Percentiles rank a stretch among this genome's conserved stretches.
Conservation (phyloP, 1,140 invertebrate genomes). For the Drosophila pachea region DNA sequence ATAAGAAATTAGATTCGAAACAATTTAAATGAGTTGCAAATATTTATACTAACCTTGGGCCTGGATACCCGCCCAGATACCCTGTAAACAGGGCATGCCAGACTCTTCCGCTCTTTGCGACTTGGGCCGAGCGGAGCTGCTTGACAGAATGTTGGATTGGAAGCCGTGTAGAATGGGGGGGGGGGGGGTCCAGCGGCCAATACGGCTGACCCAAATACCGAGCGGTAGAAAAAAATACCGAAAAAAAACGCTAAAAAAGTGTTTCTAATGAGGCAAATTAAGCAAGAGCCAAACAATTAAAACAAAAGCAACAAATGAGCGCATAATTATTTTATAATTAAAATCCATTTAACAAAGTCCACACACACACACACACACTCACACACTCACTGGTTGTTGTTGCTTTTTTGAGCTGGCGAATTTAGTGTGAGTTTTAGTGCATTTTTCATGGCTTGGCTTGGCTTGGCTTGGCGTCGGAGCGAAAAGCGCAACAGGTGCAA, state of each 20-base stretch:
- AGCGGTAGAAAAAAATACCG: conserved; percentile 15
- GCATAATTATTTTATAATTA: conserved; percentile 76
- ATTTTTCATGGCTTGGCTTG: conserved; percentile 34
- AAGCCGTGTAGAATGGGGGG: no score
- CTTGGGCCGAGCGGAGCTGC: no score
- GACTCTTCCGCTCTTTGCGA: no score
- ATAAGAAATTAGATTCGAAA: conserved; percentile 33
- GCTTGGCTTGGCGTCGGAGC: conserved; percentile 27
- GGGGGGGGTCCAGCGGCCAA: conserved; percentile 26
- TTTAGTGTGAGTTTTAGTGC: conserved; percentile 54
- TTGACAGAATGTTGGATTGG: no score
- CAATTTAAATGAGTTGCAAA: conserved; percentile 54
- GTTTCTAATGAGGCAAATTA: conserved; percentile 74
- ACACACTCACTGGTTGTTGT: conserved; percentile 5
- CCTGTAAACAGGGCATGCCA: conserved; percentile 7
- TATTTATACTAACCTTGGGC: neutral
- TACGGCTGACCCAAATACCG: conserved; percentile 57
- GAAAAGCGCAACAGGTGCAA: conserved; percentile 68
- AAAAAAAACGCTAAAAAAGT: conserved; percentile 31
- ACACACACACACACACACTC: conserved; percentile 22
- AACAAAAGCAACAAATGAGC: conserved; percentile 71
- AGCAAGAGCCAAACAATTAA: conserved; percentile 74
- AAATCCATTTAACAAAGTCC: conserved; percentile 70
- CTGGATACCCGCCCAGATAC: neutral
- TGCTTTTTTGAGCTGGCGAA: conserved; percentile 29